Evolutionary conservation across 2,113 vertebrate species (phyloP), one percentile per base, ranked within the genome.

Genomic region (Platycercus adscitus): DNA sequence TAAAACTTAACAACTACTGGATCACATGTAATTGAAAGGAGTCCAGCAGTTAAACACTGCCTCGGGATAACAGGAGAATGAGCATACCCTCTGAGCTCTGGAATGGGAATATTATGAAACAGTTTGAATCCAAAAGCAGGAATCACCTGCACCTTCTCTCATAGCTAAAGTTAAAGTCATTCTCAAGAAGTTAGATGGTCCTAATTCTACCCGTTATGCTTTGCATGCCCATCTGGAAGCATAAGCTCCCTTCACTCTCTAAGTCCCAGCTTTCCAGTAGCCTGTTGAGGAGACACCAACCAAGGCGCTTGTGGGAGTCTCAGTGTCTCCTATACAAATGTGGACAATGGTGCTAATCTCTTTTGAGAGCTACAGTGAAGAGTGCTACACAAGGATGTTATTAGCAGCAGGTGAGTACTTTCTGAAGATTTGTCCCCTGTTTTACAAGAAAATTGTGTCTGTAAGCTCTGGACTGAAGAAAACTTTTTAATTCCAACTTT

Each of bases 11-110:
- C 33, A 70, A 37, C 15, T 23, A 81, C 24, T 41, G 35, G 49
- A 41, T 56, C 46, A 15, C 11, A 24, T 2, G 5, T 16, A 58
- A 69, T 11, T 78, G 44, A 56, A 53, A 86, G 24, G 24, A 46
- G 5, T 37, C 44, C 35, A 64, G 11, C 33, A 78, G 41, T 56
- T 26, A 60, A 64, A 71, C 29, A 10, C 0, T 24, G 47, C 11
- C 35, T 41, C 12, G 16, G 20, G n/a, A 7, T 65, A 7, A 3
- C 17, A 6, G 3, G 6, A 46, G 31, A 68, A 31, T 0, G 2
- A 17, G 4, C 8, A 11, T 5, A 47, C 3, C 33, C n/a, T n/a
- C 29, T 23, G 66, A 86, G 65, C 61, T 79, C 65, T 35, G 56
- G n/a, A 28, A 23, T 5, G 11, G 39, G 47, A 81, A 52, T 7